These are phyloP conservation scores for Aporophyla nigra DNA, from an alignment of 2,888 invertebrate species.

Conservation along the genomic window DNA sequence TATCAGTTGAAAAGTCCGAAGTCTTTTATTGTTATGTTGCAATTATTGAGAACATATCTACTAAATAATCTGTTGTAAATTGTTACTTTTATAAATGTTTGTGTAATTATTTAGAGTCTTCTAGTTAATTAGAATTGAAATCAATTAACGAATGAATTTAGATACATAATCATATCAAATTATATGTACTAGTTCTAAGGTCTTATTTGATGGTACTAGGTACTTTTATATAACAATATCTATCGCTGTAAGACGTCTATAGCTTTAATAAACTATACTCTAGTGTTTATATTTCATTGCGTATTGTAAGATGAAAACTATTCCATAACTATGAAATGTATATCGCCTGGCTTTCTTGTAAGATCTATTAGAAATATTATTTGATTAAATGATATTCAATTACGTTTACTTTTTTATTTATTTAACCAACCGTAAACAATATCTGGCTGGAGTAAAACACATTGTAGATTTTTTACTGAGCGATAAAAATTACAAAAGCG, in stretches of 20 bases:
- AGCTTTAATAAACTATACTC: slow-evolving; percentile 73
- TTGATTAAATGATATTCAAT: slow-evolving; percentile 77
- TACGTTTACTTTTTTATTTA: slow-evolving; percentile 36
- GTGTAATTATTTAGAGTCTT: slow-evolving; percentile 54
- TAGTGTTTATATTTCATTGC: slow-evolving; percentile 67
- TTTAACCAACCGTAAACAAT: background rate
- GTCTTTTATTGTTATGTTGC: slow-evolving; percentile 35
- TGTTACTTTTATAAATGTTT: slow-evolving; percentile 48
- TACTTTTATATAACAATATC: slow-evolving; percentile 63
- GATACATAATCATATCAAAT: slow-evolving; percentile 74
- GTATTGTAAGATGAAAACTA: slow-evolving; percentile 63
- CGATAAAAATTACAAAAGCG: slow-evolving; percentile 35
- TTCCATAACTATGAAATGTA: slow-evolving; percentile 69
- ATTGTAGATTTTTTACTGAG: slow-evolving; percentile 18
- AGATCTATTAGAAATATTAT: slow-evolving; percentile 80
- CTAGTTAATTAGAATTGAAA: slow-evolving; percentile 59
- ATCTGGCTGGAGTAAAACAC: background rate
- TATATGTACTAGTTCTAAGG: slow-evolving; percentile 58
- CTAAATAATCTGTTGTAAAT: slow-evolving; percentile 38
- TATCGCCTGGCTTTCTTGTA: slow-evolving; percentile 81
- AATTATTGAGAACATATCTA: slow-evolving; percentile 53
- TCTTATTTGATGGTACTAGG: slow-evolving; percentile 63
- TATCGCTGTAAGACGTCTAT: slow-evolving; percentile 78
- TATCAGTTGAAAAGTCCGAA: slow-evolving; percentile 54
- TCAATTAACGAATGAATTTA: slow-evolving; percentile 70